These are phyloP conservation scores for Selene dorsalis DNA, from an alignment of 2,797 vertebrate species.

Conservation along the genomic window DNA sequence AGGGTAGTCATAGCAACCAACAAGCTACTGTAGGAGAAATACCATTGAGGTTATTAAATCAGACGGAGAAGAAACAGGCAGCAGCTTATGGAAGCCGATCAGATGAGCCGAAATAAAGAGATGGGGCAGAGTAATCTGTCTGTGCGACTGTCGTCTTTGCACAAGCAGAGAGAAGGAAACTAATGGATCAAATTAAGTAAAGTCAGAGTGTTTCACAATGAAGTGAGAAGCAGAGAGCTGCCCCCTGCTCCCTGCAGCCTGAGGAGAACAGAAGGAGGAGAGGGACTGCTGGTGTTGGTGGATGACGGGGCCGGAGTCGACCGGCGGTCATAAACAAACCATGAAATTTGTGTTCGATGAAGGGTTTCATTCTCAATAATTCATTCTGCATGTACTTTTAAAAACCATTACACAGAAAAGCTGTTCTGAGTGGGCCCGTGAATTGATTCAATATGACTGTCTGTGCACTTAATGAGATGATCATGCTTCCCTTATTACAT, in stretches of 20 bases:
- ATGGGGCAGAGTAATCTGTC: constrained; percentile 11
- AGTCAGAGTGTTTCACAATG: constrained; percentile 6
- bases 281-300: neutral
- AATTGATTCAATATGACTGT: neutral
- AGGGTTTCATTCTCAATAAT: neutral
- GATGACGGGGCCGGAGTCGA: neutral
- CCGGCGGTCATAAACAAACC: constrained; percentile 3
- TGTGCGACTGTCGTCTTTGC: neutral
- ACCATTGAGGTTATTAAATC: constrained; percentile 65
- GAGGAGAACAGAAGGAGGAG: neutral
- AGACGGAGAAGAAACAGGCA: constrained; percentile 45
- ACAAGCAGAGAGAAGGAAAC: constrained; percentile 3
- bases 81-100: constrained; percentile 27
- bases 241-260: neutral
- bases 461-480: constrained; percentile 3
- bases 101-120: constrained; percentile 20
- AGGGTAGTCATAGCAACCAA: constrained; percentile 70
- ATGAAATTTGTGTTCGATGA: neutral
- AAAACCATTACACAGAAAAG: neutral
- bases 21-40: constrained; percentile 50
- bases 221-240: constrained; percentile 7
- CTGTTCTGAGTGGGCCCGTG: neutral
- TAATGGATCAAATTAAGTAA: constrained; percentile 15
- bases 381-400: neutral
- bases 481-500: neutral